Evolutionary conservation across 2,797 vertebrate genomes (phyloP), one percentile per base, ranked within the genome.

Genomic region (Xyrichtys novacula): DNA sequence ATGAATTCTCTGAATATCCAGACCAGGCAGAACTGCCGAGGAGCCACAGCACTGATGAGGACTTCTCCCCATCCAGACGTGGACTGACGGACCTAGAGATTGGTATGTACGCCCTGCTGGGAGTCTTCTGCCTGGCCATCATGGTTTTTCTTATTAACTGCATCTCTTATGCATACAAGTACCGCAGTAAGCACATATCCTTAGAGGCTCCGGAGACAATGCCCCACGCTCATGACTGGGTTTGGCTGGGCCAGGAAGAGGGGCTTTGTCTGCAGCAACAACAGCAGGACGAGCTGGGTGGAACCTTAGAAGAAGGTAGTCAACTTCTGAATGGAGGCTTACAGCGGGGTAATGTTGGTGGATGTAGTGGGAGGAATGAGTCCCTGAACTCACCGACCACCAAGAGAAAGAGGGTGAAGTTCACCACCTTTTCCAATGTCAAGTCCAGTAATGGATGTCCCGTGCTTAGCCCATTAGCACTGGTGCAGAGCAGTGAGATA

Each of bases 121-220:
- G 97, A 0, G 97, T 98, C 84, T 99, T 99, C 92, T 97, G 97
- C 82, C 91, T 99, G 68, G 97, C 97, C 59, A 97, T 99, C 81
- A 90, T 98, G 3, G 97, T 98, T 75, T 98, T 99, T 88, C 96
- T 99, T 15, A 96, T 96, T 65, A 98, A 99, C 90, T 98, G 98
- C 16, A 95, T 97, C 39, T 94, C 97, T 7, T 98, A 99, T 28
- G 95, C 96, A 11, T 95, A 98, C 56, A 96, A 92, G 85, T 98
- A 96, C 85, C 91, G 96, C 36, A 96, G 94, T 91, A 99, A 99
- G 89, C 96, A 96, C 66, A 89, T 95, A 10, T 95, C 97, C 31
- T 78, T 94, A 50, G 97, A 97, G 63, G 95, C 95, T 23, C 95
- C 95, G 15, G 87, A 94, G 71, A 78, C 94, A 42, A 90, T 95